phyloP scores from a whole-genome alignment of 2,113 vertebrate species.

The Upupa epops region DNA sequence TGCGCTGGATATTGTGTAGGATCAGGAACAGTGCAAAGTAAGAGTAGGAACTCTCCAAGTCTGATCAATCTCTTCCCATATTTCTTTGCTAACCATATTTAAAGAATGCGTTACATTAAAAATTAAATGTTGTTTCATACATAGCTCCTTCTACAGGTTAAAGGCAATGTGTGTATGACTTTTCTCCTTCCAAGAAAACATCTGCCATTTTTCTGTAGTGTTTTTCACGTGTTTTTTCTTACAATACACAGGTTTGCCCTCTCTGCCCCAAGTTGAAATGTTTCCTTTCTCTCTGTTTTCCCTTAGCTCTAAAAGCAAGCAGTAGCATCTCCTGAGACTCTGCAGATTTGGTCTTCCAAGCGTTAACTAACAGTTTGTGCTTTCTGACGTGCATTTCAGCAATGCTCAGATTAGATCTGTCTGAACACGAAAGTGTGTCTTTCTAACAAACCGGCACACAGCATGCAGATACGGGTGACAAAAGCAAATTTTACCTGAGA shows the following conservation, averaged over 20 bases:
- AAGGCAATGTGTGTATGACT: neutral
- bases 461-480: neutral
- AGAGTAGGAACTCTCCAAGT: neutral
- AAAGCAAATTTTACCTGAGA: neutral
- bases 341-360: slow-evolving; percentile 26
- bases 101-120: neutral
- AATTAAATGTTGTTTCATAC: neutral
- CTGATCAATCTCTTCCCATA: neutral
- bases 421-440: slow-evolving; percentile 3
- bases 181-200: neutral
- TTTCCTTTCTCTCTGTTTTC: neutral
- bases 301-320: neutral
- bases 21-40: neutral
- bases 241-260: neutral
- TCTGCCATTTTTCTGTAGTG: neutral
- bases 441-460: neutral
- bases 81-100: neutral
- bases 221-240: neutral
- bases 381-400: slow-evolving; percentile 8
- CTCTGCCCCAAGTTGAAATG: neutral
- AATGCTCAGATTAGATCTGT: slow-evolving; percentile 27
- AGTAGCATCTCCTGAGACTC: neutral
- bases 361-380: slow-evolving; percentile 6
- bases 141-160: neutral
- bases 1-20: neutral